Percentiles rank a stretch among this genome's conserved stretches.
These are phyloP conservation scores for Corbicula japonica DNA, from an alignment of 2,888 invertebrate species.

Conservation along the genomic window DNA sequence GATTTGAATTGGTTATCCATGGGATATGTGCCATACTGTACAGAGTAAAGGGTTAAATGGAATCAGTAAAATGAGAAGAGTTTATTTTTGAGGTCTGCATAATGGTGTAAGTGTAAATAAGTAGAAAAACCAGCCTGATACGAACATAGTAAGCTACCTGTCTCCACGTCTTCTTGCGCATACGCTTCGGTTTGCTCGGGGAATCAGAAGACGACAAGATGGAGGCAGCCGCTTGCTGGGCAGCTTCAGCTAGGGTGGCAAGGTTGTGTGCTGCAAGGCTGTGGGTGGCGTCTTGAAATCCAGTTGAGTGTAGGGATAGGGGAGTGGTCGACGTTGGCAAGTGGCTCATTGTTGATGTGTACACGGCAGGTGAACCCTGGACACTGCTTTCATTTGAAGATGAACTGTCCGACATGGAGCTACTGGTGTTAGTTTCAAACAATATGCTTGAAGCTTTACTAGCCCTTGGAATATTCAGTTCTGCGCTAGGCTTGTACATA, in stretches of 20 bases:
- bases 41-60: no score
- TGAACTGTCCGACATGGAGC: background rate
- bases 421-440: constrained; percentile 47
- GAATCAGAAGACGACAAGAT: no score
- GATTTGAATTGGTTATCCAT: no score
- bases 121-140: constrained; percentile 73
- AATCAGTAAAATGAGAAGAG: no score
- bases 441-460: constrained; percentile 42
- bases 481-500: constrained; percentile 28
- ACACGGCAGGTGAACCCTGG: constrained; percentile 20
- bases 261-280: constrained; percentile 78
- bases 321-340: constrained; percentile 5
- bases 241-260: constrained; percentile 78
- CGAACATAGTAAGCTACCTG: constrained; percentile 81
- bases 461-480: constrained; percentile 17
- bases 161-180: constrained; percentile 86
- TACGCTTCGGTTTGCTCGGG: constrained; percentile 77
- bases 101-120: constrained; percentile 72
- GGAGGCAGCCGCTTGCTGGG: constrained; percentile 67
- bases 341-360: constrained; percentile 1
- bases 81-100: no score
- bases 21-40: no score
- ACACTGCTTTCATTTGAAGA: constrained; percentile 5
- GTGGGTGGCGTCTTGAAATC: constrained; percentile 68
- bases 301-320: background rate